phyloP scores from a whole-genome alignment of 2,888 invertebrate genomes.

The Synergus itoensis region DNA sequence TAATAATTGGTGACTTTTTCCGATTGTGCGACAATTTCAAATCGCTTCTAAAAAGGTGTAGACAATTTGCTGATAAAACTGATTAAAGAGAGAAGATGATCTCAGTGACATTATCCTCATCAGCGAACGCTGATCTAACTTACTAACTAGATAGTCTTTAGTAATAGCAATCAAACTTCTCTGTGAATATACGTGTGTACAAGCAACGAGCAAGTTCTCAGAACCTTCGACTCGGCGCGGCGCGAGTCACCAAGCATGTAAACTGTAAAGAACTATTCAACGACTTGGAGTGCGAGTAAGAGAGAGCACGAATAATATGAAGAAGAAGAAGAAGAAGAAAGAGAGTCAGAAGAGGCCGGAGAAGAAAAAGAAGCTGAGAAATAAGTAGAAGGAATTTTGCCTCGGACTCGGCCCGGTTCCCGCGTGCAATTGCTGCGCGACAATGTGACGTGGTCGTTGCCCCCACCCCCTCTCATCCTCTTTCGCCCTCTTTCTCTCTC shows the following conservation, averaged over 20 bases:
- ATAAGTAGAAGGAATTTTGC: constrained; percentile 62
- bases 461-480: constrained; percentile 46
- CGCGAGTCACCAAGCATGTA: constrained; percentile 50
- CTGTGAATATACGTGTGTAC: constrained; percentile 26
- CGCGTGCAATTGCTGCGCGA: constrained; percentile 69
- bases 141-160: constrained; percentile 29
- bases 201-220: constrained; percentile 36
- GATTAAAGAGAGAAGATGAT: constrained; percentile 18
- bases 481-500: constrained; percentile 45
- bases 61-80: neutral
- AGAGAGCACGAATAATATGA: constrained; percentile 44
- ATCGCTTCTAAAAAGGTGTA: neutral
- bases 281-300: constrained; percentile 42
- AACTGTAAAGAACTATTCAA: constrained; percentile 43
- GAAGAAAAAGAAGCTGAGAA: constrained; percentile 53
- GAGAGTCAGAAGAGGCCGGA: constrained; percentile 42
- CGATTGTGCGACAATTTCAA: neutral
- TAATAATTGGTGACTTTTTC: neutral
- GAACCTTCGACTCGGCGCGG: constrained; percentile 33
- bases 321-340: constrained; percentile 16
- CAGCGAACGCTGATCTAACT: constrained; percentile 12
- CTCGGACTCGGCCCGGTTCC: constrained; percentile 65
- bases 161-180: constrained; percentile 38
- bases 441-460: constrained; percentile 69
- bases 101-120: constrained; percentile 17